Evolutionary conservation across 64 coral and sea anemone species (phyloP), one percentile per base, ranked within the genome.

Genomic region (Montipora capricornis): DNA sequence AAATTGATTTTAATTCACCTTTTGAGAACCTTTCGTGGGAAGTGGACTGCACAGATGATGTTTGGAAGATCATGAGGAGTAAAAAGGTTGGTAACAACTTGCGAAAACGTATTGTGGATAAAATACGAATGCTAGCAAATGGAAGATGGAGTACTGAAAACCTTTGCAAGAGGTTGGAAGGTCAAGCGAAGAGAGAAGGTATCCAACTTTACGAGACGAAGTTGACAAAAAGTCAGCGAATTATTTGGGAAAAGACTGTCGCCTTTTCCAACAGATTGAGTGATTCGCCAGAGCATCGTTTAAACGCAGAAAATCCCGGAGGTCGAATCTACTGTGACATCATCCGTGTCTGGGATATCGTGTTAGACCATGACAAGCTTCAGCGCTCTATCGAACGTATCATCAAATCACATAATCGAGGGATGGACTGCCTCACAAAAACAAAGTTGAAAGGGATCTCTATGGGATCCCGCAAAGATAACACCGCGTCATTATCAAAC

Each of bases 261-360:
- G 93, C 93, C 11, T 94, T 94, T 77, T 94, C 93, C 61, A 45
- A 78, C 17, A 81, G 93, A 75, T 89, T 87, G 17, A 94, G 86
- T 47, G 81, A 94, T 20, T 55, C 76, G 2, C 93, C 87, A 10
- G 68, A 81, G 47, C n/a, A 83, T 45, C 76, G 91, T 70, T 29
- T 93, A 11, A 49, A 79, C 75, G 75, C 15, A 22, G 84, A 47
- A 37, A 92, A 29, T 74, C n/a, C 62, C 0, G 47, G 12, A 11
- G 96, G 96, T 89, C 80, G 75, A 19, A 84, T 98, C 8, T 98
- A 98, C 74, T 93, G 93, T 9, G 96, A 98, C 24, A 98, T 98
- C 53, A 98, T 98, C 84, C 94, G 96, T 53, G 96, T 98, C 10
- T 98, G 96, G 96, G 94, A 95, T 55, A 95, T 98, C 45, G 96